Conservation (phyloP, 2,113 vertebrate species). For the Sphaerodactylus townsendi region DNA sequence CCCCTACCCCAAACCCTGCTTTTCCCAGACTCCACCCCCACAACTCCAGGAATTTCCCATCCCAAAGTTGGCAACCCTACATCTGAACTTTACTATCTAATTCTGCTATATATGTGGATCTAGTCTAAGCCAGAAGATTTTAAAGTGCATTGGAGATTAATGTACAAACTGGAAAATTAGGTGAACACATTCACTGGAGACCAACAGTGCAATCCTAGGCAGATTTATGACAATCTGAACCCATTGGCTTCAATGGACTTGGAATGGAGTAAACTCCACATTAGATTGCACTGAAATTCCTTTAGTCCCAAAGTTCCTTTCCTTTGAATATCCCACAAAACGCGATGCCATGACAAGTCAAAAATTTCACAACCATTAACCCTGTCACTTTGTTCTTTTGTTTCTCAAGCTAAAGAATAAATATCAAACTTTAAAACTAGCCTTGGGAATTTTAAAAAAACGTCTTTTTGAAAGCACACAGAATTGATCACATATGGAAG, state of each 20-base stretch:
- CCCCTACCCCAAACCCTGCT: no score
- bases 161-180: not conserved
- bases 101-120: not conserved
- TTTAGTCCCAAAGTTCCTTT: not conserved
- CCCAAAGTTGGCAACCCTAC: no score
- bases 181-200: no score
- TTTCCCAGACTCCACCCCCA: no score
- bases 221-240: no score
- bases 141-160: not conserved
- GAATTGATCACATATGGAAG: slow-evolving; percentile 13
- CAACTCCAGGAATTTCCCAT: no score
- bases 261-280: no score
- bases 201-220: no score
- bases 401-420: not conserved
- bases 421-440: slow-evolving; percentile 13
- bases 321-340: not conserved
- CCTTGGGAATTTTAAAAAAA: not conserved
- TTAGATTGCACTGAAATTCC: no score
- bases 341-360: not conserved
- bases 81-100: no score
- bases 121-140: not conserved
- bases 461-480: not conserved
- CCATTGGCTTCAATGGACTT: no score
- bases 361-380: not conserved
- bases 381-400: slow-evolving; percentile 9